A percentile compares a stretch with the other conserved stretches of the same genome.
phyloP scores from a whole-genome alignment of 2,113 vertebrate species.

The Pithys albifrons region DNA sequence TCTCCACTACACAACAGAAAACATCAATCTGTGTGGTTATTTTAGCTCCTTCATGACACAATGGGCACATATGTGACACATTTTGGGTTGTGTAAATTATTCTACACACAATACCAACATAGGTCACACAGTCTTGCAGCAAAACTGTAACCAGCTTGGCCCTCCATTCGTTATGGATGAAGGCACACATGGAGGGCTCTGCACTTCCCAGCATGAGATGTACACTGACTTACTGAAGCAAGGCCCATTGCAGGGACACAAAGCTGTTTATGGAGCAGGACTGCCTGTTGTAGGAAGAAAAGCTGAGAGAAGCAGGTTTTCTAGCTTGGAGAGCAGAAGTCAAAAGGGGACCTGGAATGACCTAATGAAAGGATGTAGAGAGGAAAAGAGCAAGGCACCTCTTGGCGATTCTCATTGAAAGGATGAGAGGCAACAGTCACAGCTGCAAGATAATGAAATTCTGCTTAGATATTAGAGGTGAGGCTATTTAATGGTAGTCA shows the following conservation, averaged over 20 bases:
- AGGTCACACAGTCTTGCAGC: neutral
- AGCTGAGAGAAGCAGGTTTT: fast-evolving
- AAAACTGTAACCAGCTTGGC: neutral
- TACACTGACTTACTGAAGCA: neutral
- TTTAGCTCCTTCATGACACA: neutral
- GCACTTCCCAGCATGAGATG: neutral
- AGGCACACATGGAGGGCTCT: neutral
- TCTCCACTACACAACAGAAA: neutral
- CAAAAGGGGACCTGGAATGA: neutral
- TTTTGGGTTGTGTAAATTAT: neutral
- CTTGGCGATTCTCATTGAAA: neutral
- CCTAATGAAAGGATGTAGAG: fast-evolving
- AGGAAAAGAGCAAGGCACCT: neutral
- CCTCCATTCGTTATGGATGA: neutral
- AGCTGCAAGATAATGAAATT: neutral
- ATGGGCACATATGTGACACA: too few species aligned
- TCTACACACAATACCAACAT: neutral
- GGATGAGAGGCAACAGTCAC: neutral
- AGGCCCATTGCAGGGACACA: neutral
- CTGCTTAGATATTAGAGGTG: neutral
- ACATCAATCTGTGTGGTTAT: neutral
- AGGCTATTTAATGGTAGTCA: neutral
- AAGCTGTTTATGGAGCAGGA: neutral
- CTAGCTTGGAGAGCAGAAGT: neutral
- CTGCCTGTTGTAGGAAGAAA: neutral